Conservation (phyloP, 2,113 vertebrate species). For the Varanus salvator region DNA sequence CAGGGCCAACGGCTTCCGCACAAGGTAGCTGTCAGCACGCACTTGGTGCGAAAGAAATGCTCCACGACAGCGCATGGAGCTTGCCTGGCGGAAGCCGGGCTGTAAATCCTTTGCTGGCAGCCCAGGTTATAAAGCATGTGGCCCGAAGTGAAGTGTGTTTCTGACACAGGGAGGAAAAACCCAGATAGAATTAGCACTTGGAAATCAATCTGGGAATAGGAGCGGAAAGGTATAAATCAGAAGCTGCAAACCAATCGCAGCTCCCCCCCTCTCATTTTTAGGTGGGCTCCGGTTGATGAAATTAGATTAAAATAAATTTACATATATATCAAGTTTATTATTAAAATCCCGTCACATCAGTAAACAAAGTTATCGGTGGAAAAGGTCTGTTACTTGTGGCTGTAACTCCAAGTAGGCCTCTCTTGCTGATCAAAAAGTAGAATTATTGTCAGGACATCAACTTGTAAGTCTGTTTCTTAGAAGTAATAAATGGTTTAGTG, state of each 20-base stretch:
- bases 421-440: constrained; percentile 76
- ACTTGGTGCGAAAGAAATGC: constrained; percentile 50
- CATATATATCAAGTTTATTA: constrained; percentile 85
- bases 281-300: constrained; percentile 74
- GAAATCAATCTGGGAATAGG: constrained; percentile 75
- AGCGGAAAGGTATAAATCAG: constrained; percentile 77
- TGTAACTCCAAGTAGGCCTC: constrained; percentile 71
- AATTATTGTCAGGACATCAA: constrained; percentile 79
- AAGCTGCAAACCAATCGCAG: constrained; percentile 62
- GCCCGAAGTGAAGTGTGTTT: constrained; percentile 62
- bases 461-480: constrained; percentile 75
- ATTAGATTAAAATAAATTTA: constrained; percentile 85
- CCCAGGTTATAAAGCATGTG: constrained; percentile 68
- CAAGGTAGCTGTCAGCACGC: constrained; percentile 32
- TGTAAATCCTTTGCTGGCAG: constrained; percentile 65
- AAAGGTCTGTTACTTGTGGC: constrained; percentile 61
- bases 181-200: constrained; percentile 76
- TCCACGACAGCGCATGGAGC: constrained; percentile 55
- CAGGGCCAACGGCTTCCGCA: constrained; percentile 48
- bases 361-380: constrained; percentile 77
- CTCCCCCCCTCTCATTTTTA: constrained; percentile 61
- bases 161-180: constrained; percentile 63
- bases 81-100: constrained; percentile 51
- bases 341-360: constrained; percentile 78
- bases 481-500: constrained; percentile 77